Conservation (phyloP, 1,140 invertebrate genomes). For the Ylistrum balloti region DNA sequence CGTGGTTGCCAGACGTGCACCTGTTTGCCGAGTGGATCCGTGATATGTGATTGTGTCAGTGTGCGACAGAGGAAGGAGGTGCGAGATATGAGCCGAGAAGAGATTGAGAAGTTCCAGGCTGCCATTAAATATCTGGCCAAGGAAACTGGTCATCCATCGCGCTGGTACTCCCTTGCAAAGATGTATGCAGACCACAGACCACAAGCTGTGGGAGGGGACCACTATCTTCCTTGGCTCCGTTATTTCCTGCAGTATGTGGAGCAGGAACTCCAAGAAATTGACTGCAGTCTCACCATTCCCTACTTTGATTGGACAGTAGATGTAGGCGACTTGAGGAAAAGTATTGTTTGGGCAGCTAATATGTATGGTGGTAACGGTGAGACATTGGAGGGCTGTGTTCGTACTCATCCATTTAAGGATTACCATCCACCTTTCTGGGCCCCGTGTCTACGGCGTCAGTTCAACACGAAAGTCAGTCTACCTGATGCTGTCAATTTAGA, state of each 20-base stretch:
- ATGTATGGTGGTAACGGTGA: conserved; percentile 77
- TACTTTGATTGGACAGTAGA: conserved; percentile 79
- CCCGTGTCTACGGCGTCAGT: conserved; percentile 73
- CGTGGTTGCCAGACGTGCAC: conserved; percentile 71
- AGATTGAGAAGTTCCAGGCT: conserved; percentile 66
- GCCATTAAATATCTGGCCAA: conserved; percentile 66
- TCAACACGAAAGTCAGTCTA: conserved; percentile 69
- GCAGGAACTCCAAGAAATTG: conserved; percentile 67
- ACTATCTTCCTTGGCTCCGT: conserved; percentile 75
- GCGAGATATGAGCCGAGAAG: conserved; percentile 69
- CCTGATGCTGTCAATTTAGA: conserved; percentile 75
- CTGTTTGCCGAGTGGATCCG: conserved; percentile 66
- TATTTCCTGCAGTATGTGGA: conserved; percentile 74
- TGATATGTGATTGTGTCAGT: conserved; percentile 62
- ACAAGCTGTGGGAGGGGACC: conserved; percentile 68
- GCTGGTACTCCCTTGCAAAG: conserved; percentile 72
- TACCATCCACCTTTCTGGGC: conserved; percentile 69
- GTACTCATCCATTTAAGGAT: conserved; percentile 74
- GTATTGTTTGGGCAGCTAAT: conserved; percentile 72
- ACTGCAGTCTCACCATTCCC: conserved; percentile 74
- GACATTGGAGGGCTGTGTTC: conserved; percentile 69
- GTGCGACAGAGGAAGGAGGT: conserved; percentile 70
- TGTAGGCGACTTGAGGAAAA: conserved; percentile 68
- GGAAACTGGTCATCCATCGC: conserved; percentile 66
- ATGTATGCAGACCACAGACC: conserved; percentile 73